Conservation (phyloP, 2,797 vertebrate species). For the Hipposideros larvatus region DNA sequence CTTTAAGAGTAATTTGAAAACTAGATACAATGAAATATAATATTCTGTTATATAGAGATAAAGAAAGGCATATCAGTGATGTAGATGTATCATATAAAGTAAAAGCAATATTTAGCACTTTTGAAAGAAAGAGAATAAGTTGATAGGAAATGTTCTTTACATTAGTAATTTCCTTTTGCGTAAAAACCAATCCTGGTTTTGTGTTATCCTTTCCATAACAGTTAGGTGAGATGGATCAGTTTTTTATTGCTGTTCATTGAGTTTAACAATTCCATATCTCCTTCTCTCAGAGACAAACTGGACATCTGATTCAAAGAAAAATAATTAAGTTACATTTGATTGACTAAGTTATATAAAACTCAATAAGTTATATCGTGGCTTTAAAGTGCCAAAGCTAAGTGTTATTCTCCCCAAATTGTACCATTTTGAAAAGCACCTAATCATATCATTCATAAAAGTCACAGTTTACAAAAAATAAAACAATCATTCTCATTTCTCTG, state of each 20-base stretch:
- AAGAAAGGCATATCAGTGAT: background rate
- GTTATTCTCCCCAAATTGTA: background rate
- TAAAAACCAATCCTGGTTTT: conserved; percentile 8
- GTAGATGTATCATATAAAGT: background rate
- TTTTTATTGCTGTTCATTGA: conserved; percentile 72
- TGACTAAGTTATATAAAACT: background rate
- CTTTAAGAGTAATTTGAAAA: conserved; percentile 39
- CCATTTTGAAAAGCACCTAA: background rate
- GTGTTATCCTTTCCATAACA: conserved; percentile 72
- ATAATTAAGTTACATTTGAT: background rate
- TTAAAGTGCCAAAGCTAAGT: background rate
- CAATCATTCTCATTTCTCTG: background rate
- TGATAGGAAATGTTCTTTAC: background rate
- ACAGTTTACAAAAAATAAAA: background rate
- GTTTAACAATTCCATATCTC: conserved; percentile 69
- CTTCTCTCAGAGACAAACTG: conserved; percentile 69
- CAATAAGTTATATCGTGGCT: background rate
- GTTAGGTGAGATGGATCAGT: conserved; percentile 71
- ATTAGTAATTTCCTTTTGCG: background rate
- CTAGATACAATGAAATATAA: background rate
- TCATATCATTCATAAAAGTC: background rate
- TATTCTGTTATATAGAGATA: background rate
- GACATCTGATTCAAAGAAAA: background rate
- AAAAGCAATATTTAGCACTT: background rate
- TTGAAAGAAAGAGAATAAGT: background rate